Evolutionary conservation across 2,113 vertebrate genomes (phyloP).

Genomic region (Hemibagrus wyckioides): DNA sequence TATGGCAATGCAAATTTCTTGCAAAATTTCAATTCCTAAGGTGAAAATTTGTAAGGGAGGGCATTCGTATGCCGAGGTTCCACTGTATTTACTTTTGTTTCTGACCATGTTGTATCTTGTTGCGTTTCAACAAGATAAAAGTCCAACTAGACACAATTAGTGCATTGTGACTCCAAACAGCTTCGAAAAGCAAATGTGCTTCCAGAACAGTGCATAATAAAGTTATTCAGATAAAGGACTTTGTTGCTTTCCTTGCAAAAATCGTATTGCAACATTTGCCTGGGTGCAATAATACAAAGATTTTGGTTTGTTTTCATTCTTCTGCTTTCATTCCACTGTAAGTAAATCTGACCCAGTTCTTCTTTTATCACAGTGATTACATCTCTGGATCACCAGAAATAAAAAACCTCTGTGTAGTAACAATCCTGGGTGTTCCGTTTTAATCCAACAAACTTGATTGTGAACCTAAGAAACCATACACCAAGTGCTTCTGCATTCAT

Average conservation of each 20-base stretch:
- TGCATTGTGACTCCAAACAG: background rate
- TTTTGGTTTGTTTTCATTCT: background rate
- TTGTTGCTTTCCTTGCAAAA: slow-evolving; percentile 14
- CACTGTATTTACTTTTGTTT: too few relatives aligned
- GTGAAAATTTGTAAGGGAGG: too few relatives aligned
- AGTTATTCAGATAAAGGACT: background rate
- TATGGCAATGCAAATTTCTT: too few relatives aligned
- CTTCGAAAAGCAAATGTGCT: background rate
- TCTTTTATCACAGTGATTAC: slow-evolving; percentile 20
- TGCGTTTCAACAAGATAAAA: background rate
- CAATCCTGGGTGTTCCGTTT: slow-evolving; percentile 24
- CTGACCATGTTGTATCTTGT: too few relatives aligned
- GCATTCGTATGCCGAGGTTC: too few relatives aligned
- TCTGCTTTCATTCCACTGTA: background rate
- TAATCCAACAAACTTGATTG: slow-evolving; percentile 15
- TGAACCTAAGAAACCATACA: background rate
- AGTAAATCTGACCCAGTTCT: background rate
- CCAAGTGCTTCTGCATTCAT: slow-evolving; percentile 5
- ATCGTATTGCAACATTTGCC: background rate
- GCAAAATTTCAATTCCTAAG: too few relatives aligned
- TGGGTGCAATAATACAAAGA: background rate
- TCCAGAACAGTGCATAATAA: background rate
- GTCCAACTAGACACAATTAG: background rate
- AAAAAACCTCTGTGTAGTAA: background rate
- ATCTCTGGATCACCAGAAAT: slow-evolving; percentile 21